Percentiles rank a stretch among this genome's conserved stretches.
These are phyloP conservation scores for Tiliqua scincoides DNA, from an alignment of 2,113 vertebrate species.

Conservation along the genomic window DNA sequence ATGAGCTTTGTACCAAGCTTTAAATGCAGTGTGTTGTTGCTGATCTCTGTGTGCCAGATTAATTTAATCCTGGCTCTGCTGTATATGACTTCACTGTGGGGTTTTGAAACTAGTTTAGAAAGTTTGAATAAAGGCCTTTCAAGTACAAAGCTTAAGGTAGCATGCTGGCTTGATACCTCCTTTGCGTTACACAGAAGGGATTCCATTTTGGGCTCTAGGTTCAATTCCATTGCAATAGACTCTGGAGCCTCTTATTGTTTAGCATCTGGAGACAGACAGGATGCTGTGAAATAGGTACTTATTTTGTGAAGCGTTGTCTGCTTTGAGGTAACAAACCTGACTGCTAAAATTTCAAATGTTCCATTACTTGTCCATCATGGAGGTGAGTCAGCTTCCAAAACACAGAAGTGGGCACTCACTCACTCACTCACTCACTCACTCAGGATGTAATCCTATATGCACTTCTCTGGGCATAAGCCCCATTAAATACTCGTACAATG, in stretches of 20 bases:
- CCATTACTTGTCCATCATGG: background rate
- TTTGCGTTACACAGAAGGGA: background rate
- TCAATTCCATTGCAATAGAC: background rate
- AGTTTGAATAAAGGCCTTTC: constrained; percentile 24
- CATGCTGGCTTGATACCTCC: background rate
- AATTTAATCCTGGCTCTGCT: constrained; percentile 10
- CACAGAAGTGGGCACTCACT: background rate
- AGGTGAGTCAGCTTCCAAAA: background rate
- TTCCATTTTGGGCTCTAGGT: background rate
- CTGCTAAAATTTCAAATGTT: background rate
- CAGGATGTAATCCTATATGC: too few relatives aligned
- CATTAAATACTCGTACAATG: too few relatives aligned
- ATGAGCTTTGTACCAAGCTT: constrained; percentile 10
- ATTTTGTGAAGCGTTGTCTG: background rate
- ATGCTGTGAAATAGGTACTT: background rate
- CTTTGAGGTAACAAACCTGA: background rate
- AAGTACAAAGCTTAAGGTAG: background rate
- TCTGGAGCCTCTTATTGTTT: background rate
- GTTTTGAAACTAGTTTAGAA: constrained; percentile 13
- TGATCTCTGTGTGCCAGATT: background rate
- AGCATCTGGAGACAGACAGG: background rate
- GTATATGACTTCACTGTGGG: background rate
- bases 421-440: background rate
- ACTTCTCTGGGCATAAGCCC: too few relatives aligned
- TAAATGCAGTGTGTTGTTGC: background rate